A percentile compares a stretch with the other conserved stretches of the same genome.
Conservation (phyloP, 1,140 invertebrate species). For the Drosophila pseudoobscura region DNA sequence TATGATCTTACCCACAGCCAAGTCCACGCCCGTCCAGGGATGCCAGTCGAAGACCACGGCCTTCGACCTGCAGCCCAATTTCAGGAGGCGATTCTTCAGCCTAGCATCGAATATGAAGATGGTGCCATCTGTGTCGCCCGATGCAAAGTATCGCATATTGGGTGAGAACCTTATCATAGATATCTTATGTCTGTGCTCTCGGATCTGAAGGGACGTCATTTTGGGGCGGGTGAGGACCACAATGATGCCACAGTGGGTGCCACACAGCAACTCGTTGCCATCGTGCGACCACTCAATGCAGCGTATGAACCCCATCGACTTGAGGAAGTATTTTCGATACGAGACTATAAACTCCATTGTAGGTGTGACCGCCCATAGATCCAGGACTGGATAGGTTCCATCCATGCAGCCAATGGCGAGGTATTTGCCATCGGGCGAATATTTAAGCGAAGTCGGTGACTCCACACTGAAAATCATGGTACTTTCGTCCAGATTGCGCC, state of each 20-base stretch:
- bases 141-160: slow-evolving; percentile 65
- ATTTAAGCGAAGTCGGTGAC: slow-evolving; percentile 55
- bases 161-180: slow-evolving; percentile 64
- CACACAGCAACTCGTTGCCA: slow-evolving; percentile 59
- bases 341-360: slow-evolving; percentile 52
- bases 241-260: slow-evolving; percentile 52
- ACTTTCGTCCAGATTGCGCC: slow-evolving; percentile 58
- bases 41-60: slow-evolving; percentile 74
- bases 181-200: slow-evolving; percentile 45
- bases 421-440: slow-evolving; percentile 63
- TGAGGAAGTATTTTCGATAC: slow-evolving; percentile 53
- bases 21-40: slow-evolving; percentile 72
- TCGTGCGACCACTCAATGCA: slow-evolving; percentile 70
- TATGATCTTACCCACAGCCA: slow-evolving; percentile 65
- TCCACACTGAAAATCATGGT: slow-evolving; percentile 71
- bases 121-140: slow-evolving; percentile 57
- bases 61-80: slow-evolving; percentile 15
- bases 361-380: slow-evolving; percentile 62
- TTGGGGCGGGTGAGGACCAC: slow-evolving; percentile 43
- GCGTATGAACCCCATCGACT: slow-evolving; percentile 36
- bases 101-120: slow-evolving; percentile 61
- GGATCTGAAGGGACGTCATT: slow-evolving; percentile 26
- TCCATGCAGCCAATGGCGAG: slow-evolving; percentile 70
- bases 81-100: slow-evolving; percentile 28
- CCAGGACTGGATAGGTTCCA: slow-evolving; percentile 56